Evolutionary conservation across 2,113 vertebrate genomes (phyloP).

Genomic region (Pseudopodoces humilis): DNA sequence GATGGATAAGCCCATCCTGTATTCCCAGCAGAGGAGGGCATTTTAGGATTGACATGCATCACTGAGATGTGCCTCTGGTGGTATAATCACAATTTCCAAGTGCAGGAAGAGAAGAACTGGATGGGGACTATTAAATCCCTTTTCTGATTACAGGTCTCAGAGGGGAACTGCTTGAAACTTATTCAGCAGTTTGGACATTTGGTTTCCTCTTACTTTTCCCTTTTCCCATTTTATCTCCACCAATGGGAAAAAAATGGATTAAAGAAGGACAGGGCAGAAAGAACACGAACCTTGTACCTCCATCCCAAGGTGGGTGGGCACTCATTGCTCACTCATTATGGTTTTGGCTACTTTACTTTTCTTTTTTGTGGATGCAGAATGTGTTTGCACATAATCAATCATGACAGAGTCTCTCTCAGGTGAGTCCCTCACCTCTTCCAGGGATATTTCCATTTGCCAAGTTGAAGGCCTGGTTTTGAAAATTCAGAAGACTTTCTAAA

Average conservation of each 20-base stretch:
- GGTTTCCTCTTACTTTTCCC: not conserved
- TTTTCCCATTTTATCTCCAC: not conserved
- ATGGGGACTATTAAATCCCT: not conserved
- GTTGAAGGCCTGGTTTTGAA: not conserved
- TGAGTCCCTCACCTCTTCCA: not conserved
- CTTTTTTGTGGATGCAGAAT: not conserved
- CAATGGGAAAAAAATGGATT: not conserved
- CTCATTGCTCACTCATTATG: not conserved
- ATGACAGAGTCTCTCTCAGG: not conserved
- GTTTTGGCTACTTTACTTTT: not conserved
- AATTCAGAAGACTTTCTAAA: not conserved
- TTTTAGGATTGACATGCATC: not conserved
- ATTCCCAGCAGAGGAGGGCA: not conserved
- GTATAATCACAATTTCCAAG: not conserved
- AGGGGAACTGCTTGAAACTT: not conserved
- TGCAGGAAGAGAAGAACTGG: not conserved
- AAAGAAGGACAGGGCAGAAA: not conserved
- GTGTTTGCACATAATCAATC: fast-evolving
- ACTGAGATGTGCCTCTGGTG: not conserved
- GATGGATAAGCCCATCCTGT: not conserved
- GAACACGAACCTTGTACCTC: not conserved
- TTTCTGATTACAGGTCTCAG: not conserved
- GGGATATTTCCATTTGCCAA: not conserved
- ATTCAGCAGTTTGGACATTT: not conserved
- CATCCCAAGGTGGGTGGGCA: not conserved